phyloP scores from a whole-genome alignment of 2,888 invertebrate genomes.

The Nipponacmea schrenckii region DNA sequence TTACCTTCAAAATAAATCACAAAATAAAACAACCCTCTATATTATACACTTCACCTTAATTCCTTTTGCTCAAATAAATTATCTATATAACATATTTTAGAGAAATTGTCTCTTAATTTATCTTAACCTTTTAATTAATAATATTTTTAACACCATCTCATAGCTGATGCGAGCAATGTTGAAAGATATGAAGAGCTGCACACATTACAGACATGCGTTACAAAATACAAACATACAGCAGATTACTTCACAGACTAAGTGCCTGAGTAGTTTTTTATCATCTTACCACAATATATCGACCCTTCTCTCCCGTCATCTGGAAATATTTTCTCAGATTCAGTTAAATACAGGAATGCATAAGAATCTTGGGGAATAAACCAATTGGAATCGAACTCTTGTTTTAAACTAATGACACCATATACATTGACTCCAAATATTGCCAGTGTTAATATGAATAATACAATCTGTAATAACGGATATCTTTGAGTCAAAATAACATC shows the following conservation, averaged over 20 bases:
- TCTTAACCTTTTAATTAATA: too few species aligned
- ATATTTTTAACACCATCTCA: too few species aligned
- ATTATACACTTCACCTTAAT: too few species aligned
- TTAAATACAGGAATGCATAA: conserved; percentile 75
- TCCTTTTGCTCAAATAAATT: too few species aligned
- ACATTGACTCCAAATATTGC: conserved; percentile 75
- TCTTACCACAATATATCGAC: conserved; percentile 76
- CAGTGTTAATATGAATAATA: conserved; percentile 74
- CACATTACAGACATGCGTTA: neutral
- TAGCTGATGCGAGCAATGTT: too few species aligned
- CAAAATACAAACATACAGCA: neutral
- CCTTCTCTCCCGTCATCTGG: conserved; percentile 76
- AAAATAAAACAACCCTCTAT: neutral
- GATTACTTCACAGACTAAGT: neutral
- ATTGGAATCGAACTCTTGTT: conserved; percentile 82
- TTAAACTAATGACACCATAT: conserved; percentile 74
- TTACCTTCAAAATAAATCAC: conserved; percentile 28
- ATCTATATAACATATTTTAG: too few species aligned
- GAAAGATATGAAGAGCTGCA: too few species aligned
- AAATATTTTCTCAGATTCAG: conserved; percentile 73
- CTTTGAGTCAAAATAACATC: neutral
- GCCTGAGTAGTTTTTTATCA: conserved; percentile 11
- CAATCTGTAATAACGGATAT: conserved; percentile 64
- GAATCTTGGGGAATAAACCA: conserved; percentile 83
- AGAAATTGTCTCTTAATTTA: too few species aligned